Conservation (phyloP, 2,113 vertebrate species). For the Chaetura pelagica region DNA sequence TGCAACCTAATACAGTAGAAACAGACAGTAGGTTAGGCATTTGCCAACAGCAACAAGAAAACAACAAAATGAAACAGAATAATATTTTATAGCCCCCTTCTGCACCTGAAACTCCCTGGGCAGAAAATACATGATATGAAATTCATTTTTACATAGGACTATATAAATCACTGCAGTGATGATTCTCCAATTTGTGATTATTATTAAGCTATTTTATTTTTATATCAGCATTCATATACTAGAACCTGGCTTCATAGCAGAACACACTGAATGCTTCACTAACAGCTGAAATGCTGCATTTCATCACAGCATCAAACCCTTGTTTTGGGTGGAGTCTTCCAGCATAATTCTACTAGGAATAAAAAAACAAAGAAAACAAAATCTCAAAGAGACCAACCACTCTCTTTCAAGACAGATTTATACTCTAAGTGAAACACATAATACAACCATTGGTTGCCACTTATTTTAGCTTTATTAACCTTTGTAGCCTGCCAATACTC, state of each 20-base stretch:
- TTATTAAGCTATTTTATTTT: not conserved
- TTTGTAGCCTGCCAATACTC: not conserved
- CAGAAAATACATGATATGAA: not conserved
- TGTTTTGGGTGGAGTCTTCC: not conserved
- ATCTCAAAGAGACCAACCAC: not conserved
- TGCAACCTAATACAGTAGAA: constrained; percentile 22
- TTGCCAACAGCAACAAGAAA: constrained; percentile 50
- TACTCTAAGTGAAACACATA: accelerated
- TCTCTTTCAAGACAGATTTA: not conserved
- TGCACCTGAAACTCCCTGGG: not conserved
- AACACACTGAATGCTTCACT: not conserved
- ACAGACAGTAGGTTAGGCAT: not conserved
- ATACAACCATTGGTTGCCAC: not conserved
- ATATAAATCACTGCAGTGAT: constrained; percentile 5
- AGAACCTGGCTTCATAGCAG: not conserved
- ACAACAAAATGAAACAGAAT: constrained; percentile 49
- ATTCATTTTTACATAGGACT: constrained; percentile 15
- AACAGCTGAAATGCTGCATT: not conserved
- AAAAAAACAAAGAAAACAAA: not conserved
- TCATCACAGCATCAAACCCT: not conserved
- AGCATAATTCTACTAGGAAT: not conserved
- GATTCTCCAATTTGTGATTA: not conserved
- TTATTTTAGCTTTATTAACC: not conserved
- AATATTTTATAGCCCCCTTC: not conserved
- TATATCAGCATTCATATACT: not conserved